phyloP scores from a whole-genome alignment of 1,140 invertebrate genomes.

The Tetramorium parvispinum region DNA sequence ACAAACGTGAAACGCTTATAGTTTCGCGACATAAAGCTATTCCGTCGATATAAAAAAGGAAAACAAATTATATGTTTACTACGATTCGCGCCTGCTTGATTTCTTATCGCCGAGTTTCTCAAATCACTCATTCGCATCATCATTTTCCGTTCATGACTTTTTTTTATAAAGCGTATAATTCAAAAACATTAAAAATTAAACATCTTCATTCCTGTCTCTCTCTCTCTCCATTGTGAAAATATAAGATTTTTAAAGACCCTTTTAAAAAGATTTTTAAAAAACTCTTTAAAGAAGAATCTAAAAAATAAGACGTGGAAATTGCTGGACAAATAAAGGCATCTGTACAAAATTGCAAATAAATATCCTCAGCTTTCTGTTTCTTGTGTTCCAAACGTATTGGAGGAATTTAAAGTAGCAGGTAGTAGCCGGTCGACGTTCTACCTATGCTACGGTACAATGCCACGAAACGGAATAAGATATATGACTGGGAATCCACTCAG shows the following conservation, averaged over 20 bases:
- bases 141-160: background rate
- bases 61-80: background rate
- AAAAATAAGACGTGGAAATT: background rate
- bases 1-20: background rate
- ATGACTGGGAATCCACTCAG: conserved; percentile 64
- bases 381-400: background rate
- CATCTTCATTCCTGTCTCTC: background rate
- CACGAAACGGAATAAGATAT: conserved; percentile 74
- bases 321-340: background rate
- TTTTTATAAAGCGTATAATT: background rate
- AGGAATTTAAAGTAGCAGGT: conserved; percentile 78
- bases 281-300: background rate
- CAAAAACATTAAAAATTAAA: background rate
- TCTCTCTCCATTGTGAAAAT: background rate
- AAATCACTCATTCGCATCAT: background rate
- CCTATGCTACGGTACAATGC: conserved; percentile 64
- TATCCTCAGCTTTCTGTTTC: background rate
- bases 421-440: conserved; percentile 71
- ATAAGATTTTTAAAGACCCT: background rate
- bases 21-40: background rate
- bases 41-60: background rate
- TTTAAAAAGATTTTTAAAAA: background rate
- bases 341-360: background rate
- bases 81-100: background rate
- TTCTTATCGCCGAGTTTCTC: background rate